Evolutionary conservation across 92 coral and sea anemone genomes (phyloP), one percentile per base, ranked within the genome.

Genomic region (Porites lobata): DNA sequence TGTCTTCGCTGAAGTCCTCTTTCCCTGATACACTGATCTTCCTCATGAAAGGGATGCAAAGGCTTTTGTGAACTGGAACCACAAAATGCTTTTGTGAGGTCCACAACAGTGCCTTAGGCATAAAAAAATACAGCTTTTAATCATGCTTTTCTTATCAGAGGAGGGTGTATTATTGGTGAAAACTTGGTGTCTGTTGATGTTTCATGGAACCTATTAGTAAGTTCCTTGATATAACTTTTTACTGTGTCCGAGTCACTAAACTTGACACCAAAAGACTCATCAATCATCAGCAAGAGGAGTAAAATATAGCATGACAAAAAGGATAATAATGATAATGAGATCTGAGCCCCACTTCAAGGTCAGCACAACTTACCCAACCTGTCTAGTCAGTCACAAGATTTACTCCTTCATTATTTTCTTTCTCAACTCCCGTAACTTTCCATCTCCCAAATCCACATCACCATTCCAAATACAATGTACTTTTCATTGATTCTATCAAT

Each of bases 391-490:
- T 26, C 70, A 61, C 79, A 70, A 72, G 58, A 72, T n/a, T 56
- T 57, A 71, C 87, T 72, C 79, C 72, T 22, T 79, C 78, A 71
- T 81, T 88, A 82, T 88, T 82, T 50, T 26, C 75, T 69, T 58
- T 54, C 92, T 62, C 66, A 82, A 22, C 47, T 26, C 63, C 69
- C 53, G 50, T 51, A 89, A 52, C 29, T 65, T 65, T 11, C 88
- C 88, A 82, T 82, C 78, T 10, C 88, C 81, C 81, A 88, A 0
- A 29, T 83, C 87, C 15, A 14, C 22, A 4, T 70, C 75, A 20
- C 87, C 80, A 72, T 83, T 83, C 87, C 80, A 83, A 32, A 59
- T 72, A 1, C 87, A 38, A 38, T 38, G 47, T 38, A 38, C 47
- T 80, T 62, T 62, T 83, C 87, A 83, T 73, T 9, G 87, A 83